phyloP scores from a whole-genome alignment of 1,140 invertebrate species.

The Branchinecta lindahli region DNA sequence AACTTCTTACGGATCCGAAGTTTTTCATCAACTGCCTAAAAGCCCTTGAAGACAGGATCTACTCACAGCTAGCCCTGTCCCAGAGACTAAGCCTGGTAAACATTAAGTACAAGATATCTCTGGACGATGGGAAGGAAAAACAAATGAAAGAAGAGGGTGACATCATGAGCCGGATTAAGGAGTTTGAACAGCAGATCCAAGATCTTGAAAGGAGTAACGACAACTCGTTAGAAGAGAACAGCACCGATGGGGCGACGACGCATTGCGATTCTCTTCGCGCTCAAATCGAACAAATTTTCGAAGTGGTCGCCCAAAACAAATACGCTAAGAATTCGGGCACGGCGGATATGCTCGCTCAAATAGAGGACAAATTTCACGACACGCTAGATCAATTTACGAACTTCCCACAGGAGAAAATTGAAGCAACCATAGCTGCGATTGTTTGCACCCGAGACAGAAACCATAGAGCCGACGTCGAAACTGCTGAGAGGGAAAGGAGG shows the following conservation, averaged over 20 bases:
- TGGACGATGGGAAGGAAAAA: not conserved
- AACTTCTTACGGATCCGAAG: not conserved
- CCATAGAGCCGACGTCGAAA: not conserved
- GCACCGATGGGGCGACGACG: not conserved
- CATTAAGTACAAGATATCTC: not conserved
- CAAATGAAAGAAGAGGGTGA: not conserved
- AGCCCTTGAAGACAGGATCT: not conserved
- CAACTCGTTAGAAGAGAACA: not conserved
- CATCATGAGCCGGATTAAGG: not conserved
- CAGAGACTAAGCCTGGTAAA: not conserved
- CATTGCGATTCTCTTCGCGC: not conserved
- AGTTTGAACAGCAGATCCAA: not conserved
- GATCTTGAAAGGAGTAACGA: not conserved
- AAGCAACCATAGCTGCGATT: not conserved
- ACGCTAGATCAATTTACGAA: not conserved
- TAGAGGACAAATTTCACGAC: constrained; percentile 1
- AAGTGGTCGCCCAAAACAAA: not conserved
- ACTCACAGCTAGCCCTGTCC: not conserved
- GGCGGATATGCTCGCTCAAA: not conserved
- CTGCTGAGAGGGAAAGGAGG: not conserved
- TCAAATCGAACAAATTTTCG: not conserved
- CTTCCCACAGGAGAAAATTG: not conserved
- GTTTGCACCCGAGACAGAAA: not conserved
- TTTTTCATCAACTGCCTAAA: not conserved
- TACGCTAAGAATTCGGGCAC: not conserved